Evolutionary conservation across 1,140 invertebrate genomes (phyloP), one percentile per base, ranked within the genome.

Genomic region (Drosophila bipectinata): DNA sequence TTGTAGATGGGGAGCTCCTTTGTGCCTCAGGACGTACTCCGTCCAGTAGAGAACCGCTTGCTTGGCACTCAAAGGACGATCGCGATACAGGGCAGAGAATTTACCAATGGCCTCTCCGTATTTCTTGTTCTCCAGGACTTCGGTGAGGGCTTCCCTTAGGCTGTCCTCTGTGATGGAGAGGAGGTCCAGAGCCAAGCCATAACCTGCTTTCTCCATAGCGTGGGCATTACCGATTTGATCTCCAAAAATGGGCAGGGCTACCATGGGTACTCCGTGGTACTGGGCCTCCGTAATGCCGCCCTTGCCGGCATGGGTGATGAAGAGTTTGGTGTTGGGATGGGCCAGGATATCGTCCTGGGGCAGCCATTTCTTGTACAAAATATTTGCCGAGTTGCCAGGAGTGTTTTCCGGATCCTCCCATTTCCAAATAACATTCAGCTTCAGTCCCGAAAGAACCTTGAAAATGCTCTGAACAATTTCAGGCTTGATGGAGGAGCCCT

Each of bases 301-400:
- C 47, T 94, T 91, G 15, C 96, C 96, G 10, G 95, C 95, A 75
- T 96, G 95, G 0, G 95, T 95, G 24, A 97, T 94, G 72, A 97
- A 96, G 0, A 93, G 92, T 74, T 93, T 94, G 1, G 95, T 90
- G 59, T 96, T 96, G 3, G 93, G 93, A 92, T 96, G 95, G 41
- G 93, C 95, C 5, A 91, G 85, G 72, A 96, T 92, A 71, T 95
- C 95, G 59, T 94, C 94, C 79, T 97, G 95, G 0, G 95, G 95
- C 3, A 96, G 75, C 96, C 96, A 96, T 56, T 94, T 94, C 47
- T 92, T 92, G 2, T 95, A 90, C 45, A 94, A 92, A 1, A 96
- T 92, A 89, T 96, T 96, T 0, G 90, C 47, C 0, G 95, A 92
- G 41, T 93, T 92, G 1, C 92, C 91, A 0, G 90, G 90, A 93